Evolutionary conservation across 2,797 vertebrate species (phyloP), one percentile per base, ranked within the genome.

Genomic region (Parambassis ranga): DNA sequence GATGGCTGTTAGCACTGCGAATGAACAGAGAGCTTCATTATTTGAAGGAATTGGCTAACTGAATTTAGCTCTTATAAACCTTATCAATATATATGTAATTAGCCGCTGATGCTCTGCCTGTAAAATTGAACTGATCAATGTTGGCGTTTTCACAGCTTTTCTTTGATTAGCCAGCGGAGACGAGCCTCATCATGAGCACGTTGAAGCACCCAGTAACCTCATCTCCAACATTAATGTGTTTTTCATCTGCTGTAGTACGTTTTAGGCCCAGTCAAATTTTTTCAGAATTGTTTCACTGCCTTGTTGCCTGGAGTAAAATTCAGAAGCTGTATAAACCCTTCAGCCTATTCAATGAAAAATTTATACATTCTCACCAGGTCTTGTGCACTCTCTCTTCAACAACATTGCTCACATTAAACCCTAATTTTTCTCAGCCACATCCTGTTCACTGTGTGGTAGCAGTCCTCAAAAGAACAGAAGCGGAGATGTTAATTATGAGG

Each of bases 61-160:
- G 44, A 82, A 85, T 81, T 78, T 61, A 68, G 71, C 55, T 51
- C 13, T 16, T 80, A 60, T 65, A 52, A 71, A 63, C 23, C 59
- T 77, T 79, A 81, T 88, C 85, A 83, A 86, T 88, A 82, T 76
- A 75, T 83, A 88, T 84, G 75, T 89, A 90, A 90, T 86, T 69
- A 82, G 65, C 48, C 33, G 46, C 60, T 86, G 81, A 89, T 65
- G 71, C 61, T 68, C 27, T 59, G 39, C 64, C 53, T 69, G 32
- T 68, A 69, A 79, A 68, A 65, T 65, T 3, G 18, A 48, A 3
- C 70, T 76, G 79, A 90, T 90, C 79, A 78, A 39, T 84, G 70
- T 51, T 82, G 82, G 86, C 80, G 71, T 73, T 59, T 79, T 71
- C 66, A 50, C 33, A 3, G 38, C 52, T 32, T 36, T 11, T 52